Evolutionary conservation across 2,888 invertebrate species (phyloP).

Genomic region (Crepidodera aurea): DNA sequence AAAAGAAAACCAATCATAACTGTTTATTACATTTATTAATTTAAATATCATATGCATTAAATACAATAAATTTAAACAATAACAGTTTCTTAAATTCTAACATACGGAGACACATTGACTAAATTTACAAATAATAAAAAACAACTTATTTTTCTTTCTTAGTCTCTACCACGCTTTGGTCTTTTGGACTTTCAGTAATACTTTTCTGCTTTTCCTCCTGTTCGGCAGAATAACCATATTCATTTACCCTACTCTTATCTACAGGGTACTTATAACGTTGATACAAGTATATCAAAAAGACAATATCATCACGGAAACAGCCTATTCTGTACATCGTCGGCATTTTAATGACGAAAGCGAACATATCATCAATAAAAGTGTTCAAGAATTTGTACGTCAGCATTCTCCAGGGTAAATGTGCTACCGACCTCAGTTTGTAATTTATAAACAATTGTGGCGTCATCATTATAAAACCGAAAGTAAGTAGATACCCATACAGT

Average conservation of each 20-base stretch:
- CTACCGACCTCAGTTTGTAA: slow-evolving; percentile 98
- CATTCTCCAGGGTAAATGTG: slow-evolving; percentile 99
- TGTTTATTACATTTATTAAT: slow-evolving; percentile 18
- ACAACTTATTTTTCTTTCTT: slow-evolving; percentile 24
- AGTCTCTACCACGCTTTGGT: background rate
- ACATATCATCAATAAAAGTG: slow-evolving; percentile 99
- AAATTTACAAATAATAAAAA: slow-evolving; percentile 10
- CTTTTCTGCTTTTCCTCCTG: slow-evolving; percentile 41
- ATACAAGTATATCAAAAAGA: slow-evolving; percentile 98
- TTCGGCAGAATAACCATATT: slow-evolving; percentile 97
- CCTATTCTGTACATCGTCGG: slow-evolving; percentile 98
- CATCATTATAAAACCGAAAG: slow-evolving; percentile 99
- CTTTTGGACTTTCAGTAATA: slow-evolving; percentile 30
- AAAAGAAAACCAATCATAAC: too few species aligned
- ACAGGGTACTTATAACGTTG: slow-evolving; percentile 99
- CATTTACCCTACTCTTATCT: slow-evolving; percentile 93
- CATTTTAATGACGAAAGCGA: slow-evolving; percentile 99
- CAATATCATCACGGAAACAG: slow-evolving; percentile 98
- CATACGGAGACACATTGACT: slow-evolving; percentile 15
- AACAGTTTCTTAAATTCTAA: slow-evolving; percentile 15
- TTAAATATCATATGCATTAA: slow-evolving; percentile 18
- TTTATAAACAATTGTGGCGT: slow-evolving; percentile 99
- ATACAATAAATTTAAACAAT: slow-evolving; percentile 27
- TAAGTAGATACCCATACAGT: slow-evolving; percentile 96
- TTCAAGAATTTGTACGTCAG: slow-evolving; percentile 99